Evolutionary conservation across 2,113 vertebrate species (phyloP).

Genomic region (Pseudorhombus dupliciocellatus): DNA sequence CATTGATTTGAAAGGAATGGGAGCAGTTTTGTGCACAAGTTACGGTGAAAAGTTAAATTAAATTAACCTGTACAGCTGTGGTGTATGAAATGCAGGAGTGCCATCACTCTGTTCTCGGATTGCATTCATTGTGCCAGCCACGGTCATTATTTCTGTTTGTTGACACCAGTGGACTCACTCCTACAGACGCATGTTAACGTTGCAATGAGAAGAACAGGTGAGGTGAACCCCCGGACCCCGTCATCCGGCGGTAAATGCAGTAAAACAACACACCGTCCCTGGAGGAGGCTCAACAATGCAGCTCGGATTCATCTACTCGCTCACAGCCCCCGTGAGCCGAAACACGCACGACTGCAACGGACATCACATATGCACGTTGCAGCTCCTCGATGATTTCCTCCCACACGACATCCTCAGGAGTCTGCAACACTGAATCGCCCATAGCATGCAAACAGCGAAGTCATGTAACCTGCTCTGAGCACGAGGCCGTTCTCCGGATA

Average conservation of each 20-base stretch:
- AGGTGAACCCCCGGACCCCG: conserved; percentile 44
- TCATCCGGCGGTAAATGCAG: conserved; percentile 48
- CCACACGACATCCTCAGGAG: conserved; percentile 51
- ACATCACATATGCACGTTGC: conserved; percentile 39
- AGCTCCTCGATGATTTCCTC: conserved; percentile 39
- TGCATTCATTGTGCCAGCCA: conserved; percentile 3
- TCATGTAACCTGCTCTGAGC: conserved; percentile 56
- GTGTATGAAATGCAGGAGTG: neutral
- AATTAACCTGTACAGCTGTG: conserved; percentile 11
- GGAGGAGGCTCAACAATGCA: conserved; percentile 62
- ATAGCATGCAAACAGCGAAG: conserved; percentile 60
- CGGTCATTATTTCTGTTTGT: conserved; percentile 32
- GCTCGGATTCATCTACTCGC: conserved; percentile 49
- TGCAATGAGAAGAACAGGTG: conserved; percentile 26
- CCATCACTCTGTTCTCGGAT: neutral
- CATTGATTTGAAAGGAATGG: conserved; percentile 2
- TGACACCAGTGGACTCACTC: conserved; percentile 20
- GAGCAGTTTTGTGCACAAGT: neutral
- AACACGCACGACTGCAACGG: conserved; percentile 39
- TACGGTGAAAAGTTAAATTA: conserved; percentile 54
- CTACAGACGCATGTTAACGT: conserved; percentile 15
- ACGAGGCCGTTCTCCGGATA: conserved; percentile 43
- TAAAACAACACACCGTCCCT: conserved; percentile 48
- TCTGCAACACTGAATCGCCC: conserved; percentile 58
- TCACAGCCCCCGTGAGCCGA: conserved; percentile 18